These are phyloP conservation scores for Tokudaia muenninki DNA, from an alignment of 2,797 vertebrate species.

Conservation along the genomic window DNA sequence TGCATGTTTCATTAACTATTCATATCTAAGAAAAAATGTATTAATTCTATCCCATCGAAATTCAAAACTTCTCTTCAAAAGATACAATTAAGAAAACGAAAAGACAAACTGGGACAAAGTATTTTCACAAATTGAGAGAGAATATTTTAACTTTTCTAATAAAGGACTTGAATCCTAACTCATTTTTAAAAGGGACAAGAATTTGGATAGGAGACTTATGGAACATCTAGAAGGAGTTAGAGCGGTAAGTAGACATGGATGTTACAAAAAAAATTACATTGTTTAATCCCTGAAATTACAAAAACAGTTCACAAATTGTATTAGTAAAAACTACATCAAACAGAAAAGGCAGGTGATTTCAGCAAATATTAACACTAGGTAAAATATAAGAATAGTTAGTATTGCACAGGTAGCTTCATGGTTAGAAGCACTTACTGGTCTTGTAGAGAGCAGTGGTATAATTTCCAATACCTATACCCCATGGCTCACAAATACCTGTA, in stretches of 20 bases:
- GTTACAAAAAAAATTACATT: too few relatives aligned
- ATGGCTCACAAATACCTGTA: background rate
- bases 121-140: background rate
- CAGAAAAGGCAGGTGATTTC: background rate
- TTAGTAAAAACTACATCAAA: background rate
- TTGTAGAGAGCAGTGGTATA: background rate
- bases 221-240: background rate
- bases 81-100: conserved; percentile 38
- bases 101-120: background rate
- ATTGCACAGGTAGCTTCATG: background rate
- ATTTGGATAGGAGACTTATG: background rate
- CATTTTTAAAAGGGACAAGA: background rate
- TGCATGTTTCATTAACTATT: background rate
- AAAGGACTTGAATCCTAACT: background rate
- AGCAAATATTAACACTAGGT: background rate
- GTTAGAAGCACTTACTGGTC: background rate
- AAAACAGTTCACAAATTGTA: background rate
- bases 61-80: conserved; percentile 55
- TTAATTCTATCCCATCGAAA: conserved; percentile 41
- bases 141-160: background rate
- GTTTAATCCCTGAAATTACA: background rate
- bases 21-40: background rate
- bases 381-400: background rate
- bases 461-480: background rate
- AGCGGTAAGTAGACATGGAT: background rate